Conservation (phyloP, 1,140 invertebrate genomes). For the Dysdera silvatica region DNA sequence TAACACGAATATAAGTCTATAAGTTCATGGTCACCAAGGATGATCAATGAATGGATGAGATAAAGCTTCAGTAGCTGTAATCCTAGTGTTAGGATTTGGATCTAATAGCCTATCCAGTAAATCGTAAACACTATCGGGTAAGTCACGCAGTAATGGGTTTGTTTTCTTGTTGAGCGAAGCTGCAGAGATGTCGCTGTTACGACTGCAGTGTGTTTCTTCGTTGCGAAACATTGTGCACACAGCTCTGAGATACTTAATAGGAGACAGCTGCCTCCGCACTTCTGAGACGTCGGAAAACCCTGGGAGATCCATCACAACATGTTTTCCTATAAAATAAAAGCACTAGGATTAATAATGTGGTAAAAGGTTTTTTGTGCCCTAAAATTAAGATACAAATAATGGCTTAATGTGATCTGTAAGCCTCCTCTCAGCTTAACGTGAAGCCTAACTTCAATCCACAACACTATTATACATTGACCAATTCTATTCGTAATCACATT, state of each 20-base stretch:
- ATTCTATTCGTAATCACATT: too few relatives aligned
- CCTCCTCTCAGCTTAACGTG: too few relatives aligned
- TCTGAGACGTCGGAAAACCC: conserved; percentile 15
- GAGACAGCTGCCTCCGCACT: conserved; percentile 1
- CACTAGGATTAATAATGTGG: too few relatives aligned
- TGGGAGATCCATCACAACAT: conserved; percentile 16
- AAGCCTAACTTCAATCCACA: too few relatives aligned
- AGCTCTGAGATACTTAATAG: conserved; percentile 8
- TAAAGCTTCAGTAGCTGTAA: conserved; percentile 64
- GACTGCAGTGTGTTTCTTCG: background rate
- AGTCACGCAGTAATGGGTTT: too few relatives aligned
- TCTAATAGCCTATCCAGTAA: conserved; percentile 64
- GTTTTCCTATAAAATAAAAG: conserved; percentile 12
- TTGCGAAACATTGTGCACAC: conserved; percentile 10
- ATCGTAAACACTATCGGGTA: conserved; percentile 64
- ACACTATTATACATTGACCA: too few relatives aligned
- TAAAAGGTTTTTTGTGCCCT: too few relatives aligned
- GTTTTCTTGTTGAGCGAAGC: too few relatives aligned
- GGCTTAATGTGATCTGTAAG: too few relatives aligned
- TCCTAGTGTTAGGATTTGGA: conserved; percentile 61
- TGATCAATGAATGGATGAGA: conserved; percentile 62
- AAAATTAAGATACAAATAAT: too few relatives aligned
- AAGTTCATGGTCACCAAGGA: too few relatives aligned
- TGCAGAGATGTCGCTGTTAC: background rate
- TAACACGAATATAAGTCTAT: too few relatives aligned